phyloP scores from a whole-genome alignment of 1,140 invertebrate species.

The Drosophila nasuta region DNA sequence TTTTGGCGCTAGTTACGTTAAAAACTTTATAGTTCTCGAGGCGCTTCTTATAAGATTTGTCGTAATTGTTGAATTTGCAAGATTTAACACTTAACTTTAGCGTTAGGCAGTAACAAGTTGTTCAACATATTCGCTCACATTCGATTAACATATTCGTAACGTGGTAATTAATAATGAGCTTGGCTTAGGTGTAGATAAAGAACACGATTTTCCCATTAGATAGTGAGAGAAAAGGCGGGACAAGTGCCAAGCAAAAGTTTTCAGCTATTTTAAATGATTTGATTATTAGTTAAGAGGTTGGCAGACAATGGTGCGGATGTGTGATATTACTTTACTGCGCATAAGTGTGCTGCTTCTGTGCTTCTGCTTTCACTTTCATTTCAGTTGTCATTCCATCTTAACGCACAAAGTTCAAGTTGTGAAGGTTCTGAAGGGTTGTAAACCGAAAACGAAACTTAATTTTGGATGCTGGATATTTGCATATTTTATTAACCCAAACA shows the following conservation, averaged over 20 bases:
- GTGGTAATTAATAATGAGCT: constrained; percentile 61
- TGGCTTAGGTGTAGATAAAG: constrained; percentile 19
- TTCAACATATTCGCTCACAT: constrained; percentile 18
- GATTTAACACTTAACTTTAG: not conserved
- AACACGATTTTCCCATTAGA: constrained; percentile 70
- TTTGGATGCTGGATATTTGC: constrained; percentile 72
- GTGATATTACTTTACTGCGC: constrained; percentile 25
- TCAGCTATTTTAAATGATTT: constrained; percentile 72
- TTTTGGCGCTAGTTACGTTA: not conserved
- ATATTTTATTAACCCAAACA: constrained; percentile 81
- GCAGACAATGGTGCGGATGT: constrained; percentile 50
- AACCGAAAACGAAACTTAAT: constrained; percentile 70
- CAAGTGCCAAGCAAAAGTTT: constrained; percentile 63
- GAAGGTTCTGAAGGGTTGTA: constrained; percentile 47
- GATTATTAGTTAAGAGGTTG: constrained; percentile 61
- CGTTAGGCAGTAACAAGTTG: constrained; percentile 19
- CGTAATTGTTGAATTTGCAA: constrained; percentile 1
- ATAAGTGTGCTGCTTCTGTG: constrained; percentile 34
- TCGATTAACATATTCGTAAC: constrained; percentile 41
- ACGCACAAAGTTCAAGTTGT: constrained; percentile 8
- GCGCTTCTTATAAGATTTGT: not conserved
- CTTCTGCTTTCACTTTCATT: constrained; percentile 12
- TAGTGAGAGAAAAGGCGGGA: constrained; percentile 37
- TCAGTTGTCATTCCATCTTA: constrained; percentile 5
- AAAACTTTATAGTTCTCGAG: not conserved